Evolutionary conservation across 2,113 vertebrate genomes (phyloP), one percentile per base, ranked within the genome.

Genomic region (Tragelaphus buxtoni): DNA sequence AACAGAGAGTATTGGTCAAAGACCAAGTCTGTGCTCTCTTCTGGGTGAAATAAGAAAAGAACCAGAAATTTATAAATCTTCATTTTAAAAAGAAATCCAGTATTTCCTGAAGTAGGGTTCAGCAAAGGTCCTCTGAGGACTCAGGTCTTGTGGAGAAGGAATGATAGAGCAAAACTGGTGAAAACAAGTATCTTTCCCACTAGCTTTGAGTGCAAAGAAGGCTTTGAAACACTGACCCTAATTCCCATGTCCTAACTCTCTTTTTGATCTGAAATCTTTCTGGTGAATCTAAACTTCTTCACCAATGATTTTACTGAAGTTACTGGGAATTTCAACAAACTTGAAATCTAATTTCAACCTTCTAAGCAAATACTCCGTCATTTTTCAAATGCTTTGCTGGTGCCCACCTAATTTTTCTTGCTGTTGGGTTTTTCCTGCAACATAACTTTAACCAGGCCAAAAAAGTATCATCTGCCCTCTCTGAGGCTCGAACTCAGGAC

Each of bases 401-500:
- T 5, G 4, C 4, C 3, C 10, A 30, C 5, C 7, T 4, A 22
- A 49, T 32, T 42, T 55, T 47, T 5, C 5, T 45, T 60, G 28
- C 4, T 10, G 49, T 30, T 55, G 4, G 72, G 12, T 30, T 30
- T 72, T 65, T 35, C 13, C 12, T 74, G 22, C 10, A 4, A 35
- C 8, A 16, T 26, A 30, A 17, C 7, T 77, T 28, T 49, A 6
- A 3, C 3, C 39, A 12, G 24, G 32, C 4, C 0, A 9, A 4
- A 35, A 49, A 7, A 35, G 1, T 0, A 0, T 0, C 1, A 10
- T 3, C 0, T 94, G 69, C 80, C 80, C 35, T 87, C 82, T 90
- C 88, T 96, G 94, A 93, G 90, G 55, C 0, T 96, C 0, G 12
- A 95, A 87, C 80, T 93, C 87, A 96, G 65, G 86, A 92, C 79